Evolutionary conservation across 1,140 invertebrate species (phyloP).

Genomic region (Tachypleus tridentatus): DNA sequence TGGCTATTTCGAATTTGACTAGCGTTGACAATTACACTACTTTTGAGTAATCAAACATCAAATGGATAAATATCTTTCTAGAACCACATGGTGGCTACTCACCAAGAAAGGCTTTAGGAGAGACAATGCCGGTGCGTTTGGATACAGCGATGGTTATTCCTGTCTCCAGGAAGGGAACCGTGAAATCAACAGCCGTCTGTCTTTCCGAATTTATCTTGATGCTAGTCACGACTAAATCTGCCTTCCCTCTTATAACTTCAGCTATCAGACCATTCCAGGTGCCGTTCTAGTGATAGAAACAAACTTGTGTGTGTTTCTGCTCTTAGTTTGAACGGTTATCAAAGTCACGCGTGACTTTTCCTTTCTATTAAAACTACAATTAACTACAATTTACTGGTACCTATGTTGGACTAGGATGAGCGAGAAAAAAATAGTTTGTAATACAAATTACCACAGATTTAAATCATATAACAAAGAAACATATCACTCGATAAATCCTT

Average conservation of each 20-base stretch:
- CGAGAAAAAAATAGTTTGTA: no score
- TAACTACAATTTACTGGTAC: constrained; percentile 35
- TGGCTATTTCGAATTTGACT: no score
- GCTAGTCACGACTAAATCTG: constrained; percentile 92
- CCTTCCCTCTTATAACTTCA: constrained; percentile 79
- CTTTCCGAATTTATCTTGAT: constrained; percentile 94
- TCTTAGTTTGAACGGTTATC: no score
- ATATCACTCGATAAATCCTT: no score
- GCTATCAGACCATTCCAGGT: constrained; percentile 96
- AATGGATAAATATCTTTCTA: not conserved
- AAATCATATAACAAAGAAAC: no score
- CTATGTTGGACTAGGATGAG: no score
- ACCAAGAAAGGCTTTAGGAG: constrained; percentile 95
- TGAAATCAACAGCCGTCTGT: constrained; percentile 84
- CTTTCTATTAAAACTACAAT: no score
- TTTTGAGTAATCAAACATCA: no score
- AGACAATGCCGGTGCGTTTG: constrained; percentile 94
- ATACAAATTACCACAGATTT: no score
- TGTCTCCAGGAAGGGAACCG: constrained; percentile 94
- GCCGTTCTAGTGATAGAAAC: constrained; percentile 47
- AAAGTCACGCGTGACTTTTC: no score
- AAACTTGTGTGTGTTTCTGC: no score
- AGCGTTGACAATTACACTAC: no score
- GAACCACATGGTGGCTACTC: constrained; percentile 23
- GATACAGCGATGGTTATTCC: constrained; percentile 95